Base-by-base conservation (phyloP, 1,140 invertebrate species). In the Melitaea cinxia region DNA sequence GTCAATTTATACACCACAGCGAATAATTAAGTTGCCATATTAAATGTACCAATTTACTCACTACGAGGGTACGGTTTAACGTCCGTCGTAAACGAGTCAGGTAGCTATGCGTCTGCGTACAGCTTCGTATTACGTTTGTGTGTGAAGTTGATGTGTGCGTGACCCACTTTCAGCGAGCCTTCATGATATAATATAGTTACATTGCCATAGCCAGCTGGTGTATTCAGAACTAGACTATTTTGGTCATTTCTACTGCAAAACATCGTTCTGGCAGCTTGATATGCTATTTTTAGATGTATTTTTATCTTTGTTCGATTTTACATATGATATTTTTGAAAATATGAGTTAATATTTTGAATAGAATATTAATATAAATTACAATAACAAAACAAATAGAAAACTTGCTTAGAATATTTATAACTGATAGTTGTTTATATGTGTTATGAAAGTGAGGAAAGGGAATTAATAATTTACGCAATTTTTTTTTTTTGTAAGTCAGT, bases 61-160 rank as follows among this genome's bases (percentile, higher is more conserved):
- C 37, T 45, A 53, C 15, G 23, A 15, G 37, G 52, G 3, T 33
- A 24, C 56, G 14, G 45, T 59, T 55, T 47, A 42, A 45, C 28
- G 26, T 24, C 50, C 52, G 42, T 9, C 60, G 35, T 55, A 42
- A 62, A 67, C 28, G 45, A 39, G 57, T 49, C 50, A 67, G 63
- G 62, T 64, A 61, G 47, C 30, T 56, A 39, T 50, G 62, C 39
- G 63, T 49, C 47, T 72, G 69, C 65, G 69, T 76, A 68, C 50
- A 63, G 52, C 26, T n/a, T 19, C 39, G 26, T 15, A 53, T 28
- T 24, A 45, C 60, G 37, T 19, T 50, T 68, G 67, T 70, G 71
- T 68, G 70, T 70, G 67, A 52, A 64, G 45, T 61, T 7, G 24
- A 0, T 58, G 76, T 82, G 74, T 77, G 78, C 24, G 72, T 80